A percentile compares a stretch with the other conserved stretches of the same genome.
phyloP scores from a whole-genome alignment of 1,140 invertebrate species.

The Pemphigus obesinymphae region DNA sequence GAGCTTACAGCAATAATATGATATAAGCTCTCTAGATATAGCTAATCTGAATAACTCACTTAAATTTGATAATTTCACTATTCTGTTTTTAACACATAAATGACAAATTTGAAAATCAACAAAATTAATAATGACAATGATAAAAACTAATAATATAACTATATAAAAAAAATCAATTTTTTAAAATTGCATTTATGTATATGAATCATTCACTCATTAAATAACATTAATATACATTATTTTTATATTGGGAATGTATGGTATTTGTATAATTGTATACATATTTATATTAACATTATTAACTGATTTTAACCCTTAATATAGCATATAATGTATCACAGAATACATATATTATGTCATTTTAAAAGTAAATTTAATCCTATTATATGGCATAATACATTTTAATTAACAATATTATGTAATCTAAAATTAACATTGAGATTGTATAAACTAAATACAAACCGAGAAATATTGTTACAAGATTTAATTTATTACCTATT shows the following conservation, averaged over 20 bases:
- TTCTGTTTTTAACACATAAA: neutral
- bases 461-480: neutral
- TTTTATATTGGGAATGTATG: slow-evolving; percentile 13
- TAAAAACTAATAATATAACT: neutral
- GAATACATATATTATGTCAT: neutral
- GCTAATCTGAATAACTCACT: neutral
- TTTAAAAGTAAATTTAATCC: neutral
- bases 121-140: neutral
- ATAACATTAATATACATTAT: neutral
- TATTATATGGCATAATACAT: neutral
- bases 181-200: neutral
- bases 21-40: neutral
- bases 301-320: neutral
- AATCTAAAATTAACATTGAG: neutral
- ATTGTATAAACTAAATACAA: neutral
- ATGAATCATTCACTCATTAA: neutral
- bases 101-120: neutral
- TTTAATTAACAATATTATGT: neutral
- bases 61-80: slow-evolving; percentile 5
- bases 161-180: neutral
- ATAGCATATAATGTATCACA: neutral
- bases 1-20: no score
- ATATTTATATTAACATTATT: neutral
- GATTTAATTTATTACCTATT: neutral
- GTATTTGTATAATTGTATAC: neutral